Evolutionary conservation across 2,797 vertebrate genomes (phyloP).

Genomic region (Natrix natrix): DNA sequence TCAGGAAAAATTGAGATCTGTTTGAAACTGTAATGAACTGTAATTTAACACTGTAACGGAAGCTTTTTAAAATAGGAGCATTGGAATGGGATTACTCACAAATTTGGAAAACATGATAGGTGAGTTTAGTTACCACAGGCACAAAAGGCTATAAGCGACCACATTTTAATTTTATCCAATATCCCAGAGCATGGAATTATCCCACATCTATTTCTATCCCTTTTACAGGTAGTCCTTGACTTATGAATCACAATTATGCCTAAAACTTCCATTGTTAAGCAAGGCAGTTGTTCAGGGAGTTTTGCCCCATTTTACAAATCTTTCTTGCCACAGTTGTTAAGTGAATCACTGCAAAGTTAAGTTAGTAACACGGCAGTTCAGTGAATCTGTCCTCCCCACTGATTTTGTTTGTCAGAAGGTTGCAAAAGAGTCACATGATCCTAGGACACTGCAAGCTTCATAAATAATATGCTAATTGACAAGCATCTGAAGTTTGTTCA

Average conservation of each 20-base stretch:
- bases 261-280: not conserved
- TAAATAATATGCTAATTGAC: not conserved
- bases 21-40: not conserved
- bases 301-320: not conserved
- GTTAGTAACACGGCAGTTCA: not conserved
- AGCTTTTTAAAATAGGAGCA: constrained; percentile 31
- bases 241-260: not conserved
- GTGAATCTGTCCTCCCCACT: not conserved
- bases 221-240: not conserved
- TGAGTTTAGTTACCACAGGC: constrained; percentile 23
- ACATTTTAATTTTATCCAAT: constrained; percentile 35
- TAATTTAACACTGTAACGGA: constrained; percentile 6
- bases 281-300: too few relatives aligned
- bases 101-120: constrained; percentile 35
- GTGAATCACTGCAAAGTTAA: not conserved
- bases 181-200: constrained; percentile 26
- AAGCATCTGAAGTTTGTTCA: not conserved
- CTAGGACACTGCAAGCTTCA: not conserved
- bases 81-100: constrained; percentile 35
- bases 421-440: not conserved
- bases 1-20: constrained; percentile 1
- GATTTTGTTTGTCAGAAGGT: not conserved
- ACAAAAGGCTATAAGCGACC: constrained; percentile 22
- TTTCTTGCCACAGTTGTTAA: not conserved
- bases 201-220: not conserved